Evolutionary conservation across 1,140 invertebrate species (phyloP), one percentile per base, ranked within the genome.

Genomic region (Triops longicaudatus): DNA sequence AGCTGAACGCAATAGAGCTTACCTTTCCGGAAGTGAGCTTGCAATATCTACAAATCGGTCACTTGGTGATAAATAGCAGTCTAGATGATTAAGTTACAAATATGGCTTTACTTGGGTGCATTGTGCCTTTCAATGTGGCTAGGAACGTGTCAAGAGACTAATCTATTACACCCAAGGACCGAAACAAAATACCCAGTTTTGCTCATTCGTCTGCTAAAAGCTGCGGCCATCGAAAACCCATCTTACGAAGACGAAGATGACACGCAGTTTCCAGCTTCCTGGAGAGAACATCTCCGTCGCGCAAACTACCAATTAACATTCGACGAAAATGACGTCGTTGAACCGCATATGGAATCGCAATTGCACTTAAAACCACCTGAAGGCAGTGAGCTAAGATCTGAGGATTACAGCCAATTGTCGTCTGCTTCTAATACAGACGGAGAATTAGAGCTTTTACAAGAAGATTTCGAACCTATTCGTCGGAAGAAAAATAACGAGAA

Each of bases 401-500:
- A 17, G 5, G 14, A 63, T 17, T 63, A 14, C 50, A 14, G 50
- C 17, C 50, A 9, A 12, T 14, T 14, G 6, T 14, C 14, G 17
- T n/a, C 22, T 63, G 50, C 14, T 63, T 6, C 14, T 14, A 1
- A 1, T 2, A 63, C 50, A 17, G 50, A 63, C 1, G 22, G 17
- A 9, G 17, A 63, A 63, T 17, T n/a, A 63, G 50, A n/a, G 14
- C 22, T 63, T 6, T 22, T 22, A 22, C 1, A 63, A n/a, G 50
- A 63, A 22, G 17, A 63, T 5, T n/a, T 5, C 14, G 50, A 63
- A 63, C 1, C 22, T 11, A 5, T 14, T 63, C 50, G 50, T 63
- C 50, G 6, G 14, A 63, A 63, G n/a, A 63, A 63, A 63, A 63
- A 63, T 22, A n/a, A 6, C 2, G 50, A 63, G n/a, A 78, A 78